These are phyloP conservation scores for Pluvianellus socialis DNA, from an alignment of 2,113 vertebrate genomes.

Conservation along the genomic window DNA sequence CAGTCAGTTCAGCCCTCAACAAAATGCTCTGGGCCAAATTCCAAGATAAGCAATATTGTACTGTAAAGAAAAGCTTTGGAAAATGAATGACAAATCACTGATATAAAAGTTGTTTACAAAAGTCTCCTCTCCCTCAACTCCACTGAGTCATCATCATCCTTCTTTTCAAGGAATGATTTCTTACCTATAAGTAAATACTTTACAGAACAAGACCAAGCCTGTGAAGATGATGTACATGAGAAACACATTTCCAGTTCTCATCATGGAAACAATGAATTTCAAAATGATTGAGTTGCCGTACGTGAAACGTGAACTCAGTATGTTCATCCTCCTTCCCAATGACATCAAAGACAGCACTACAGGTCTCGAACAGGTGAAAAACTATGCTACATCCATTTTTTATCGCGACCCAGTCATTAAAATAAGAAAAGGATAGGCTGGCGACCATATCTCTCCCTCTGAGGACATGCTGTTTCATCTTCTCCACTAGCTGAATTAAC, in stretches of 20 bases:
- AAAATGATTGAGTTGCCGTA: conserved; percentile 84
- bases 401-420: not conserved
- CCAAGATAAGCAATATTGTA: not conserved
- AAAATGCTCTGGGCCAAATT: not conserved
- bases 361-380: conserved; percentile 82
- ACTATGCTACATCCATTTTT: not conserved
- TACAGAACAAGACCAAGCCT: conserved; percentile 77
- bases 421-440: not conserved
- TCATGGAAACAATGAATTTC: conserved; percentile 66
- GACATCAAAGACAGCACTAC: conserved; percentile 67
- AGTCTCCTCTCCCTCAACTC: not conserved
- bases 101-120: not conserved
- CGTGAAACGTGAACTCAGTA: conserved; percentile 79
- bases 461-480: not conserved
- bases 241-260: conserved; percentile 61
- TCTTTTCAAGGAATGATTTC: not conserved
- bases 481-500: not conserved
- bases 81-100: not conserved
- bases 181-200: not conserved
- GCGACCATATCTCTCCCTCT: not conserved
- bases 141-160: not conserved
- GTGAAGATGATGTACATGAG: conserved; percentile 83
- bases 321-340: conserved; percentile 84
- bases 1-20: not conserved
- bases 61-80: not conserved